A percentile compares a stretch with the other conserved stretches of the same genome.
These are phyloP conservation scores for Hydropsyche tenuis DNA, from an alignment of 1,140 invertebrate genomes.

Conservation along the genomic window DNA sequence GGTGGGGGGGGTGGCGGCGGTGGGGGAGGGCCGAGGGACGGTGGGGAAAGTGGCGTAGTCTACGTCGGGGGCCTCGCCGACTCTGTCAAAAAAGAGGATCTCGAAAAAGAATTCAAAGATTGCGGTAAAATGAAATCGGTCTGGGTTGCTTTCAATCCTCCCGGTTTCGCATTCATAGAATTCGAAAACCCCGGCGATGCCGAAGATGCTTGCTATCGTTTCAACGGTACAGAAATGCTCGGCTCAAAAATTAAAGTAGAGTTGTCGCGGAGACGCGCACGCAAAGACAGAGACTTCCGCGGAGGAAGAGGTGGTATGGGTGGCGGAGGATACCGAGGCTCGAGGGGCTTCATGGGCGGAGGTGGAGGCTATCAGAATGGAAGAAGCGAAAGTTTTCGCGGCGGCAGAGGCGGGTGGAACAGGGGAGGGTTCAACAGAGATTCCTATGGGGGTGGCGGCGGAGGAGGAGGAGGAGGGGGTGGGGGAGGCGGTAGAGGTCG, in stretches of 20 bases:
- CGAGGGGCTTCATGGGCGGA: constrained; percentile 63
- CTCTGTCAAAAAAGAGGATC: constrained; percentile 85
- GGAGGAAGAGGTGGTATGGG: constrained; percentile 72
- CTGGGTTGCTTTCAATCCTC: constrained; percentile 78
- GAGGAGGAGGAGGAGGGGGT: constrained; percentile 36
- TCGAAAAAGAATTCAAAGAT: constrained; percentile 84
- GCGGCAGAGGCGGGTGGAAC: constrained; percentile 52
- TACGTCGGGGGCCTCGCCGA: constrained; percentile 85
- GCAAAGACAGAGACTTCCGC: constrained; percentile 59
- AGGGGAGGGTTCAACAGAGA: constrained; percentile 60
- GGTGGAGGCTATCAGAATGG: constrained; percentile 61
- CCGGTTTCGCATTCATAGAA: constrained; percentile 98
- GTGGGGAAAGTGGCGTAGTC: constrained; percentile 56
- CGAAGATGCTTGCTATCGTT: constrained; percentile 87
- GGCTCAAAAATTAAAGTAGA: constrained; percentile 64
- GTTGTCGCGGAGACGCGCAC: constrained; percentile 56
- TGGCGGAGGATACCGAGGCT: constrained; percentile 63
- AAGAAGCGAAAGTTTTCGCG: constrained; percentile 36
- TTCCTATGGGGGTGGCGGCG: constrained; percentile 55
- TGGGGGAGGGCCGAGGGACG: background rate
- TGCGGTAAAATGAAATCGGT: constrained; percentile 96
- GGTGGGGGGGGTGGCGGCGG: constrained; percentile 3
- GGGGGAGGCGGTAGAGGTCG: constrained; percentile 72
- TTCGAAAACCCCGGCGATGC: constrained; percentile 95
- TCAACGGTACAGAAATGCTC: constrained; percentile 83